Evolutionary conservation across 2,888 invertebrate genomes (phyloP), one percentile per base, ranked within the genome.

Genomic region (Eurytoma californica): DNA sequence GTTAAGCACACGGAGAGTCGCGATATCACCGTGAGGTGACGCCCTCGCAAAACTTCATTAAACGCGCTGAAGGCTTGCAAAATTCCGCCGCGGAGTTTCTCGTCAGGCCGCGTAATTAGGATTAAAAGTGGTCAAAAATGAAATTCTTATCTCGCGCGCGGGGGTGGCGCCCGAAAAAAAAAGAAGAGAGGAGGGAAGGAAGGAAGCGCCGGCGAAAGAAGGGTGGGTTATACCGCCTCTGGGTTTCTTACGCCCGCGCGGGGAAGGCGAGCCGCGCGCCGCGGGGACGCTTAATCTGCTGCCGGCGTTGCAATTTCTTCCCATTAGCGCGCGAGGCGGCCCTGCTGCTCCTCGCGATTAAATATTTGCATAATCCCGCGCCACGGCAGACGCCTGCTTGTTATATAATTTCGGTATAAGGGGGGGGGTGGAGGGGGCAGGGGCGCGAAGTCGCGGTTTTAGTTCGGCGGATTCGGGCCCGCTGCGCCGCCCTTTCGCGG

Each of bases 261-360:
- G 12, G 3, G 55, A 3, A 2, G 28, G 12, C n/a, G 39, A 1
- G 24, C 24, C 9, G 14, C 9, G 83, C 84, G 80, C 83, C 81
- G 83, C 81, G 84, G 84, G 84, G 86, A 85, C 86, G 86, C 86
- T 89, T 89, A 89, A 89, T 89, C 89, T 86, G 85, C 84, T 86
- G 88, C 89, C 86, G 87, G 87, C 88, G 86, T 85, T 87, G 89
- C 89, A 89, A 89, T 89, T 89, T 89, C 89, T 89, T 88, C 87
- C 89, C 88, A 89, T 89, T 89, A 89, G 88, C 85, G 63, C 39
- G 83, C 60, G 57, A 14, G 28, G 18, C 14, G 66, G 5, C 30
- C 20, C n/a, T 20, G 60, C 55, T 39, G 60, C 61, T 83, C 84
- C 51, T 83, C 84, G 88, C 88, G 87, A 89, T 89, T 89, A 88